Evolutionary conservation across 2,113 vertebrate genomes (phyloP).

Genomic region (Agapornis roseicollis): DNA sequence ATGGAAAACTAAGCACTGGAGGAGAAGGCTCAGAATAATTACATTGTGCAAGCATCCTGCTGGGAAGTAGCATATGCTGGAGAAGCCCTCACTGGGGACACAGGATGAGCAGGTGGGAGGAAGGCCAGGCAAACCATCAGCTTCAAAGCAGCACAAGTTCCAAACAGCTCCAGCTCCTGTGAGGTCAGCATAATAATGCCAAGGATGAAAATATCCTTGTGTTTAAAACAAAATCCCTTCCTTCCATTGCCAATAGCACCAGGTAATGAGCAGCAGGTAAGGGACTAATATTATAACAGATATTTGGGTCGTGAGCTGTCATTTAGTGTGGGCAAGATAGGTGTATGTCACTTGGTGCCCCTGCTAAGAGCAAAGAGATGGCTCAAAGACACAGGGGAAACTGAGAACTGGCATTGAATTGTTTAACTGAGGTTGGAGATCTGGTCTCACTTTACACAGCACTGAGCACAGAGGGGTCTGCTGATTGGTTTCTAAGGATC

Average conservation of each 20-base stretch:
- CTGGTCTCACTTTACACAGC: neutral
- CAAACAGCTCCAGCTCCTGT: neutral
- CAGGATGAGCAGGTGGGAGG: neutral
- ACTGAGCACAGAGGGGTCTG: neutral
- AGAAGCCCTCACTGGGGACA: neutral
- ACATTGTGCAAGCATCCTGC: neutral
- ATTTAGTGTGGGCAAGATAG: neutral
- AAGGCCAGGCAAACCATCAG: neutral
- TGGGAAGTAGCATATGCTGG: conserved; percentile 40
- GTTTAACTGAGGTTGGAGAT: neutral
- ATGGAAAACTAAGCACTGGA: conserved; percentile 10
- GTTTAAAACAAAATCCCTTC: neutral
- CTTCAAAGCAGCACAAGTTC: conserved; percentile 4
- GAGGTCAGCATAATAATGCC: conserved; percentile 13
- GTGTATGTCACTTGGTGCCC: neutral
- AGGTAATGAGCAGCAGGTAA: neutral
- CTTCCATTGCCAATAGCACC: neutral
- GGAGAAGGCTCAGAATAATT: conserved; percentile 36
- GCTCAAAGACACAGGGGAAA: neutral
- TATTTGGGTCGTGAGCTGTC: neutral
- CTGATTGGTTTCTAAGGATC: neutral
- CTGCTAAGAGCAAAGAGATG: neutral
- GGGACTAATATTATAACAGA: neutral
- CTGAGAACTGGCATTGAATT: neutral
- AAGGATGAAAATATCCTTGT: conserved; percentile 6